phyloP scores from a whole-genome alignment of 2,113 vertebrate genomes.

The Garra rufa region DNA sequence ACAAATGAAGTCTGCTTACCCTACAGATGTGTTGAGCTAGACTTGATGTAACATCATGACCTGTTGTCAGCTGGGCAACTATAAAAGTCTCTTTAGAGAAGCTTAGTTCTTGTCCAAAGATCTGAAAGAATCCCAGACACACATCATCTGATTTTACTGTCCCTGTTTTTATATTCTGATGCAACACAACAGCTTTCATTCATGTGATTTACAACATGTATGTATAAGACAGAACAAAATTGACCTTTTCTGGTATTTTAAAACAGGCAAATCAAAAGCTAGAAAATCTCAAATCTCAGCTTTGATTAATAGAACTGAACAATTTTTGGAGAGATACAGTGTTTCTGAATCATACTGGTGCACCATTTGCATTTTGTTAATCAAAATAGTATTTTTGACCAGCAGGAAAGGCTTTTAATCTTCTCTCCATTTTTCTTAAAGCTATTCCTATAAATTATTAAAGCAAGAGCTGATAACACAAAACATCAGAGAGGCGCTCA shows the following conservation, averaged over 20 bases:
- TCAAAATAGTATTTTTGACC: conserved; percentile 23
- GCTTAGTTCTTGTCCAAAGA: not conserved
- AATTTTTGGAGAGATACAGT: not conserved
- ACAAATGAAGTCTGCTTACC: not conserved
- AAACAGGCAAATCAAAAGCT: not conserved
- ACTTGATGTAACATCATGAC: not conserved
- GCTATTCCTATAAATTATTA: conserved; percentile 71
- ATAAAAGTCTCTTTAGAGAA: not conserved
- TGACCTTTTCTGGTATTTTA: not conserved
- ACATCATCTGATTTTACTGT: not conserved
- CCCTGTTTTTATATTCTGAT: no score
- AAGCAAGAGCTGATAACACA: conserved; percentile 53
- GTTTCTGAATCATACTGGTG: not conserved
- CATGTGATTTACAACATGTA: not conserved
- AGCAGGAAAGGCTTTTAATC: conserved; percentile 45
- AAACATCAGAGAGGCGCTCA: conserved; percentile 41
- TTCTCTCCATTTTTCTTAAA: conserved; percentile 61
- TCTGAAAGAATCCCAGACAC: not conserved
- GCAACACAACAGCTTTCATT: no score
- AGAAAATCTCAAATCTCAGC: not conserved
- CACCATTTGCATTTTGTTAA: conserved; percentile 56
- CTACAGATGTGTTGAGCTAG: not conserved
- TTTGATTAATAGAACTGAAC: not conserved
- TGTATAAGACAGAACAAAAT: not conserved
- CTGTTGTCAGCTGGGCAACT: not conserved